These are phyloP conservation scores for Chrysaora quinquecirrha DNA, from an alignment of 30 jellyfish, hydroid and myxozoan genomes.

Conservation along the genomic window DNA sequence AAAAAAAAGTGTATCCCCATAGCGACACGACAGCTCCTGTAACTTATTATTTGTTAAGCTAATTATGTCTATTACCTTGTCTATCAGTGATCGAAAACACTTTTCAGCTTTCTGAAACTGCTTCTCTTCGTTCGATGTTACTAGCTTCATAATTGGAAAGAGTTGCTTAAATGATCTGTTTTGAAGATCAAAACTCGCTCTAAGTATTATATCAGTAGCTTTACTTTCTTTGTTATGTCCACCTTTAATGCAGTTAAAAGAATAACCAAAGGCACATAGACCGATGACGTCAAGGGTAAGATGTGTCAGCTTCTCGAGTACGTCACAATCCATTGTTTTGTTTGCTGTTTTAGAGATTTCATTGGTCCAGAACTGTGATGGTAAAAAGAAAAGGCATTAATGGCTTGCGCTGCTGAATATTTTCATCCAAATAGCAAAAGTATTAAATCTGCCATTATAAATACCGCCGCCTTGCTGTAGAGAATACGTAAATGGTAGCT, in stretches of 20 bases:
- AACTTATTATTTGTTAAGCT: too few relatives aligned
- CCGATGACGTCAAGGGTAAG: slow-evolving; percentile 64
- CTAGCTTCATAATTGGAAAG: slow-evolving; percentile 18
- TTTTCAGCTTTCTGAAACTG: slow-evolving; percentile 38
- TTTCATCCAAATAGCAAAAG: too few relatives aligned
- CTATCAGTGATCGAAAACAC: slow-evolving; percentile 23
- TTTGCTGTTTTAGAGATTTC: background rate
- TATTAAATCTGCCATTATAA: too few relatives aligned
- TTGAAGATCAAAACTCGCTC: slow-evolving; percentile 46
- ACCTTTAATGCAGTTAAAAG: slow-evolving; percentile 46
- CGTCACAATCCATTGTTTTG: slow-evolving; percentile 26
- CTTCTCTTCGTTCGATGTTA: slow-evolving; percentile 4
- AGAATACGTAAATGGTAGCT: too few relatives aligned
- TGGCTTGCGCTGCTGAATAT: too few relatives aligned
- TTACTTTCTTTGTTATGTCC: slow-evolving; percentile 66
- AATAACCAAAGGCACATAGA: slow-evolving; percentile 66
- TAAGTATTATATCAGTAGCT: slow-evolving; percentile 54
- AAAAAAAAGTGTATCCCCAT: too few relatives aligned
- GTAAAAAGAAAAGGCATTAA: too few relatives aligned
- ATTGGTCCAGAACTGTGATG: slow-evolving; percentile 42
- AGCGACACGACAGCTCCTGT: too few relatives aligned
- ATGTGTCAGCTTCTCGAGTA: slow-evolving; percentile 56
- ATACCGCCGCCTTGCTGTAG: too few relatives aligned
- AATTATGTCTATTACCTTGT: too few relatives aligned
- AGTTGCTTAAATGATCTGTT: slow-evolving; percentile 27